Evolutionary conservation across 1,140 invertebrate genomes (phyloP).

Genomic region (Holotrichia oblita): DNA sequence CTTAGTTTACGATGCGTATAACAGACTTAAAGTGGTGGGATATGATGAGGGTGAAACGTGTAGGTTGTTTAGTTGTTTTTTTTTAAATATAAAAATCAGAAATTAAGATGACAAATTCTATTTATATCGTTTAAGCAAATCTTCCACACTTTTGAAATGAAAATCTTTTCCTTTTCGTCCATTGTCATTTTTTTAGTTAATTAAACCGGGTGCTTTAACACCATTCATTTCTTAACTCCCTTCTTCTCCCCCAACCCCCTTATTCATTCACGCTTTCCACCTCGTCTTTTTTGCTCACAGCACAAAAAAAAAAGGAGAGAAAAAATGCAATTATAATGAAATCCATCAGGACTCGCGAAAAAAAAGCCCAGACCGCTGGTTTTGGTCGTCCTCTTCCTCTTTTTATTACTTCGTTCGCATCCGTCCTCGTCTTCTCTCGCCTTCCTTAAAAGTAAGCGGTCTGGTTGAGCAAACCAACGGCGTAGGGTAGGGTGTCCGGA

Average conservation of each 20-base stretch:
- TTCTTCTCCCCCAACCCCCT: not conserved
- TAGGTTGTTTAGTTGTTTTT: no score
- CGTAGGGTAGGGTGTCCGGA: not conserved
- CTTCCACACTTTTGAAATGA: not conserved
- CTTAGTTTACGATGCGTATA: no score
- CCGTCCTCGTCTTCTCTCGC: not conserved
- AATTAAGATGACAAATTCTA: no score
- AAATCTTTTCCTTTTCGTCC: not conserved
- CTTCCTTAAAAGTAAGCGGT: not conserved
- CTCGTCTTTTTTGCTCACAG: not conserved
- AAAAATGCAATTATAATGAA: slow-evolving; percentile 60
- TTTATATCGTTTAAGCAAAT: not conserved
- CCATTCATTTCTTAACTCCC: not conserved
- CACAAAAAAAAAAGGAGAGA: not conserved
- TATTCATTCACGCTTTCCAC: slow-evolving; percentile 36
- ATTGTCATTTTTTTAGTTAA: slow-evolving; percentile 42
- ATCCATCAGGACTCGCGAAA: slow-evolving; percentile 53
- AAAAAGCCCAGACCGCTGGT: not conserved
- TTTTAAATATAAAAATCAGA: no score
- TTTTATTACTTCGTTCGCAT: slow-evolving; percentile 34
- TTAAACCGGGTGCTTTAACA: slow-evolving; percentile 43
- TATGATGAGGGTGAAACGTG: no score
- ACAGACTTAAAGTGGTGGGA: no score
- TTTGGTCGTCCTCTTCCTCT: not conserved
- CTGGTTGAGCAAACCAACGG: not conserved